These are phyloP conservation scores for Aplysia californica DNA, from an alignment of 1,140 invertebrate species.

Conservation along the genomic window DNA sequence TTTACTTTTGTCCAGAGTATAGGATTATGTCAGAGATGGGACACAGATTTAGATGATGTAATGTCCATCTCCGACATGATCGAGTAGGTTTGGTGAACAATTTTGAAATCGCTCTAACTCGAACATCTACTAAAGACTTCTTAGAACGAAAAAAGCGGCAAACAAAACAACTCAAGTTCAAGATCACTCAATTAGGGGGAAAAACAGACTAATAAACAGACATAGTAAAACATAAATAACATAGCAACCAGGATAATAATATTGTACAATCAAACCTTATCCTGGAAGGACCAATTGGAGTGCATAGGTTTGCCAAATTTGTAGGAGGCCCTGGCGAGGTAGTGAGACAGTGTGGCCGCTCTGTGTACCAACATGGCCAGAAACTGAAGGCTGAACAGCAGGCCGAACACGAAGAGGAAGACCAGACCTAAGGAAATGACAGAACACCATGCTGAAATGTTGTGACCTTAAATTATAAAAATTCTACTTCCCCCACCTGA, in stretches of 20 bases:
- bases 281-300: slow-evolving; percentile 43
- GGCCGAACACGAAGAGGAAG: slow-evolving; percentile 68
- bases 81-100: neutral
- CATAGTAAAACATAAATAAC: too few species aligned
- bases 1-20: too few species aligned
- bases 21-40: too few species aligned
- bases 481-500: neutral
- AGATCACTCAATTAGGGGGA: neutral
- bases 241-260: neutral
- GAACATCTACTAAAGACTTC: neutral
- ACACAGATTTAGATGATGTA: too few species aligned
- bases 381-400: slow-evolving; percentile 68
- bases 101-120: neutral
- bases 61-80: too few species aligned
- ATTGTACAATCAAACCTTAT: neutral
- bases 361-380: slow-evolving; percentile 69
- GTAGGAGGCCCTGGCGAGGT: slow-evolving; percentile 72
- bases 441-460: neutral
- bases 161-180: too few species aligned
- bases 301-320: slow-evolving; percentile 41
- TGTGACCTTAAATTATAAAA: neutral
- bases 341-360: slow-evolving; percentile 96
- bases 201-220: too few species aligned
- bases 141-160: too few species aligned
- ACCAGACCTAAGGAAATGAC: slow-evolving; percentile 58